Evolutionary conservation across 2,113 vertebrate species (phyloP).

Genomic region (Turnix velox): DNA sequence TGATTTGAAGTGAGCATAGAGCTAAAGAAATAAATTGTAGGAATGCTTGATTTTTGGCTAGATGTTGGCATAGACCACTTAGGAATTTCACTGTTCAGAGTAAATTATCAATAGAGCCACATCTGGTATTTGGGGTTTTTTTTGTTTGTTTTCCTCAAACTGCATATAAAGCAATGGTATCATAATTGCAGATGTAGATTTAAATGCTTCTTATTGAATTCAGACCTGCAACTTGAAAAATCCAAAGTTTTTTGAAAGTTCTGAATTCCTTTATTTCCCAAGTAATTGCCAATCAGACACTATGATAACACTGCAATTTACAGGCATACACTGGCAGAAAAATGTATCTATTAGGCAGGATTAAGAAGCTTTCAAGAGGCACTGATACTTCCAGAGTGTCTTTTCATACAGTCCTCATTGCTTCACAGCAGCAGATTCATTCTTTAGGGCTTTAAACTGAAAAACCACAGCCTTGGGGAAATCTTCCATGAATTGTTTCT

Average conservation of each 20-base stretch:
- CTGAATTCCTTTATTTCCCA: neutral
- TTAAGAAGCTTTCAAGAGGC: constrained; percentile 10
- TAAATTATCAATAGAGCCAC: neutral
- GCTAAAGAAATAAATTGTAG: neutral
- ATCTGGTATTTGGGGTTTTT: neutral
- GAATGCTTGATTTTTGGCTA: neutral
- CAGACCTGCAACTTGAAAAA: neutral
- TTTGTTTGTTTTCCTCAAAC: neutral
- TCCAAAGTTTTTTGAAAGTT: neutral
- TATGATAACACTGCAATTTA: neutral
- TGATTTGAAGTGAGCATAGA: neutral
- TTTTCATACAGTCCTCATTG: neutral
- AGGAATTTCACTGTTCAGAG: neutral
- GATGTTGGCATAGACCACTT: neutral
- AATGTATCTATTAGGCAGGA: neutral
- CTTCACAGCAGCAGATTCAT: constrained; percentile 6
- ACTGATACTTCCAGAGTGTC: neutral
- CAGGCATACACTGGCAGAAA: neutral
- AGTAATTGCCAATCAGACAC: neutral
- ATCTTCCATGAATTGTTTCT: constrained; percentile 32
- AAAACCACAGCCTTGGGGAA: constrained; percentile 24
- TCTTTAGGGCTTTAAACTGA: neutral
- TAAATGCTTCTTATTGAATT: neutral
- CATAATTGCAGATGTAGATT: neutral
- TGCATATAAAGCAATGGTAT: neutral